phyloP scores from a whole-genome alignment of 1,140 invertebrate genomes.

The Drosophila ironensis region DNA sequence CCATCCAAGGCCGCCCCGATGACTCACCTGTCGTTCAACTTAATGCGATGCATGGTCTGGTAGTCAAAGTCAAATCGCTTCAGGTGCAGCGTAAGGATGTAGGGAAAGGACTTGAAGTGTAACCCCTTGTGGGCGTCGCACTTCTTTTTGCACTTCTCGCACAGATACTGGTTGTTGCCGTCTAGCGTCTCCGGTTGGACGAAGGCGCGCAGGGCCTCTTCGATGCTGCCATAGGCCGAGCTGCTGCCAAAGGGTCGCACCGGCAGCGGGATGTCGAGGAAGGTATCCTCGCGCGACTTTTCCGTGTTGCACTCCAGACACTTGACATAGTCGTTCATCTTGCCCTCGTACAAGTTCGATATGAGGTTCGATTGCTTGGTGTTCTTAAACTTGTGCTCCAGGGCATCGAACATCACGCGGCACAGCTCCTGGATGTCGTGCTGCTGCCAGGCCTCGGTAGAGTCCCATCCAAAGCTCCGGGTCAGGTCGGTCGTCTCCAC shows the following conservation, averaged over 20 bases:
- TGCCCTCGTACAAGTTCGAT: slow-evolving; percentile 88
- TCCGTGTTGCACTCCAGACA: slow-evolving; percentile 94
- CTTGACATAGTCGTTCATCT: slow-evolving; percentile 96
- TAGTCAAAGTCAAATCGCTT: slow-evolving; percentile 97
- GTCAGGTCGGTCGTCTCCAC: slow-evolving; percentile 95
- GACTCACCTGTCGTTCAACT: slow-evolving; percentile 94
- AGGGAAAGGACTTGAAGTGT: slow-evolving; percentile 94
- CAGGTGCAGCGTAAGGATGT: slow-evolving; percentile 93
- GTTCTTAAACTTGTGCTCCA: slow-evolving; percentile 93
- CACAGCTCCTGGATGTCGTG: slow-evolving; percentile 96
- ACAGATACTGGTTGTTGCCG: slow-evolving; percentile 94
- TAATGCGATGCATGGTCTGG: slow-evolving; percentile 92
- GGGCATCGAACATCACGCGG: slow-evolving; percentile 95
- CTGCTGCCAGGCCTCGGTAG: slow-evolving; percentile 95
- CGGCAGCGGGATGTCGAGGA: slow-evolving; percentile 94
- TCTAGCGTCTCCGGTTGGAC: slow-evolving; percentile 93
- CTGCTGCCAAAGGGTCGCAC: slow-evolving; percentile 92
- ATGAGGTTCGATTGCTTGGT: slow-evolving; percentile 93
- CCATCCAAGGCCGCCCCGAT: background rate
- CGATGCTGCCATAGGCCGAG: slow-evolving; percentile 91
- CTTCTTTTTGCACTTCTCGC: slow-evolving; percentile 93
- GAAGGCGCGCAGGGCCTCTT: slow-evolving; percentile 93
- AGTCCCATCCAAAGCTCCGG: slow-evolving; percentile 95
- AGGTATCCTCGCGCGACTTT: slow-evolving; percentile 92
- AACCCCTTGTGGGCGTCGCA: slow-evolving; percentile 96